These are phyloP conservation scores for Protonibea diacanthus DNA, from an alignment of 2,797 vertebrate species.

Conservation along the genomic window DNA sequence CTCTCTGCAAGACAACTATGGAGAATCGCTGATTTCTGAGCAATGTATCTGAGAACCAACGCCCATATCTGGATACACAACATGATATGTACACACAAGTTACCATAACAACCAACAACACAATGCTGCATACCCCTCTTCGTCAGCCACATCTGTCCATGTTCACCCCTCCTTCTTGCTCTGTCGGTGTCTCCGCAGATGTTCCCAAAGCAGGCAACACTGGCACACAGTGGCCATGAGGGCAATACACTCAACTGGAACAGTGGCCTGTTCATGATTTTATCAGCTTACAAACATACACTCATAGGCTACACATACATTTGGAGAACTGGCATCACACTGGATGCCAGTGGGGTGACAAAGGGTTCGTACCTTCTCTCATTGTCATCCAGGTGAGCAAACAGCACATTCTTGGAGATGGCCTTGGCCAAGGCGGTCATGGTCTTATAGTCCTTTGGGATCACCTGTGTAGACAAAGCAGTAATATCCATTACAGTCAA, in stretches of 20 bases:
- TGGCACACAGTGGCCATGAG: constrained; percentile 70
- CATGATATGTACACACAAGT: constrained; percentile 53
- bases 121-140: constrained; percentile 33
- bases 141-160: constrained; percentile 49
- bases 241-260: constrained; percentile 37
- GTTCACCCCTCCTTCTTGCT: constrained; percentile 23
- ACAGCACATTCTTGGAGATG: constrained; percentile 98
- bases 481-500: constrained; percentile 41
- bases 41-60: constrained; percentile 49
- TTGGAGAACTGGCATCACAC: constrained; percentile 1
- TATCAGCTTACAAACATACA: constrained; percentile 30
- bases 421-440: constrained; percentile 98
- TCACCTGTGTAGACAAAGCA: constrained; percentile 87
- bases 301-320: constrained; percentile 29
- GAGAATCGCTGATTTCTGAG: constrained; percentile 65
- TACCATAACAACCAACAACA: constrained; percentile 67
- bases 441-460: constrained; percentile 99
- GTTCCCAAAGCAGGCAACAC: constrained; percentile 62
- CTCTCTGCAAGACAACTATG: constrained; percentile 33
- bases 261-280: constrained; percentile 28
- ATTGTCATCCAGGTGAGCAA: constrained; percentile 97
- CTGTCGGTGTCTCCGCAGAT: constrained; percentile 6
- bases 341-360: neutral
- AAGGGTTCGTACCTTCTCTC: constrained; percentile 91
- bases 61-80: constrained; percentile 65